A percentile compares a stretch with the other conserved stretches of the same genome.
phyloP scores from a whole-genome alignment of 2,113 vertebrate genomes.

The Thinocorus orbignyianus region DNA sequence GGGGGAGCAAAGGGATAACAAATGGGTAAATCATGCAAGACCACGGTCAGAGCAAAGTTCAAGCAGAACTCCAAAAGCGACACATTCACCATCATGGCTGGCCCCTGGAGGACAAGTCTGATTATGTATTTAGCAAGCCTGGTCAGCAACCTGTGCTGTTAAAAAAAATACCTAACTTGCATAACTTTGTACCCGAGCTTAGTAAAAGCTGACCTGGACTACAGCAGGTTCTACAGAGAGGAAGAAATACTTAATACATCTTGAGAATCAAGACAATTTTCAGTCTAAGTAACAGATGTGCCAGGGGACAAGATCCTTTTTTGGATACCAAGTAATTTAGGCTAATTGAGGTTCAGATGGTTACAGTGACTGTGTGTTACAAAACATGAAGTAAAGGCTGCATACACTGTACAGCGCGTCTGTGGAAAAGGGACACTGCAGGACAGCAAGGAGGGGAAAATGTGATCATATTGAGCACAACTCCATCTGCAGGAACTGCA shows the following conservation, averaged over 20 bases:
- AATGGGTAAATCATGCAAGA: background rate
- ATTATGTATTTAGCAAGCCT: slow-evolving; percentile 32
- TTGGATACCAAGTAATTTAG: background rate
- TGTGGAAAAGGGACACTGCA: background rate
- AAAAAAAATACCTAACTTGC: background rate
- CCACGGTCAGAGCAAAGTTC: background rate
- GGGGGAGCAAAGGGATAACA: background rate
- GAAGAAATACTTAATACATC: background rate
- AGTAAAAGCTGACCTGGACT: background rate
- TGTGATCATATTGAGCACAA: background rate
- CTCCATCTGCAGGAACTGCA: background rate
- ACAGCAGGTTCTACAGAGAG: background rate
- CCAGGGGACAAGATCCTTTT: background rate
- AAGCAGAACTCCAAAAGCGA: background rate
- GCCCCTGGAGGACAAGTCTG: background rate
- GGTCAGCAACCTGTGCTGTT: background rate
- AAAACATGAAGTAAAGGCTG: background rate
- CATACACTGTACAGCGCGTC: background rate
- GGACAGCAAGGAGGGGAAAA: background rate
- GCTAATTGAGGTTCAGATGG: background rate
- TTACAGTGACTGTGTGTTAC: background rate
- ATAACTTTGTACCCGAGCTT: background rate
- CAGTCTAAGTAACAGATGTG: background rate
- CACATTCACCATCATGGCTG: background rate
- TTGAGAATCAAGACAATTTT: background rate